Percentiles rank a stretch among this genome's conserved stretches.
Conservation (phyloP, 2,888 invertebrate genomes). For the Eupithecia vulgata region DNA sequence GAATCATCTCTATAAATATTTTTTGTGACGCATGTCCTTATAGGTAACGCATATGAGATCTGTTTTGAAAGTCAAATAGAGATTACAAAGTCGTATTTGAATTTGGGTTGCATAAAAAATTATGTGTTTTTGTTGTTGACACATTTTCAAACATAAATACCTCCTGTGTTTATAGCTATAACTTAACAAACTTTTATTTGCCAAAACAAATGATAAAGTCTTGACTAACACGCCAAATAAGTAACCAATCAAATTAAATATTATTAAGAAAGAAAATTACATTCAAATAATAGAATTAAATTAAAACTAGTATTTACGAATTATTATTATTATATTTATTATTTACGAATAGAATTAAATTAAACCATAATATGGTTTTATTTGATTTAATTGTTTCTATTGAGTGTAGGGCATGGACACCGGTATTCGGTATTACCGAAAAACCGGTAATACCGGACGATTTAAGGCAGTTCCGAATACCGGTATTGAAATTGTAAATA, state of each 20-base stretch:
- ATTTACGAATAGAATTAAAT: no score
- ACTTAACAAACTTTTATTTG: neutral
- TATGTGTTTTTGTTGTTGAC: neutral
- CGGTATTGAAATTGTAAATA: no score
- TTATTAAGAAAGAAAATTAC: no score
- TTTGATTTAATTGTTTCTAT: no score
- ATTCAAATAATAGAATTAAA: no score
- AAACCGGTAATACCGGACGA: no score
- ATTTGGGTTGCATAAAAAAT: conserved; percentile 8
- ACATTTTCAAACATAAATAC: neutral
- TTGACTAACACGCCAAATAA: neutral
- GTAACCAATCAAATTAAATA: neutral
- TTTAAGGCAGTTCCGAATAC: no score
- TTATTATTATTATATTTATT: no score
- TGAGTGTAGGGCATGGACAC: no score
- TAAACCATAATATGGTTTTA: no score
- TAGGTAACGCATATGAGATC: conserved; percentile 17
- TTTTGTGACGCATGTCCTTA: conserved; percentile 19
- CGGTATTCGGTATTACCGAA: no score
- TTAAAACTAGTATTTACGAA: no score
- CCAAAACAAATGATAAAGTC: neutral
- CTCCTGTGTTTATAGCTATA: neutral
- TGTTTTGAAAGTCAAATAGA: conserved; percentile 10
- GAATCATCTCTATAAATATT: conserved; percentile 27
- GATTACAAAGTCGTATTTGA: conserved; percentile 12